Evolutionary conservation across 2,888 invertebrate species (phyloP).

Genomic region (Salticus scenicus): DNA sequence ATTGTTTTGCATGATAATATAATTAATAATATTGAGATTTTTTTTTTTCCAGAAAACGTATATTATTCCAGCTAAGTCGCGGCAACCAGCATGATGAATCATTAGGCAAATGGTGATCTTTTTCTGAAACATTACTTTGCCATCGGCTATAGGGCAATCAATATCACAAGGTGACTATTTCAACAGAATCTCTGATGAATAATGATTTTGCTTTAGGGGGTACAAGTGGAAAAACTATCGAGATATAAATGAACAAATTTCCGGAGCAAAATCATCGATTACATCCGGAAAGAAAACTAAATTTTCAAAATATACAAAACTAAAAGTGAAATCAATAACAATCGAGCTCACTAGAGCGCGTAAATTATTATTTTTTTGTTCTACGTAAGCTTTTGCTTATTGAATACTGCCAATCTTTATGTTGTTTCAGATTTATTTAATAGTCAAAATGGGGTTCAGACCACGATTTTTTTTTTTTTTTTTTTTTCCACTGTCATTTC

Average conservation of each 20-base stretch:
- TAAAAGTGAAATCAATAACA: conserved; percentile 7
- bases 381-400: not conserved
- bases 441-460: not conserved
- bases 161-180: no score
- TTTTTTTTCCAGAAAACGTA: no score
- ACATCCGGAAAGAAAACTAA: not conserved
- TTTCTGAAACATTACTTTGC: no score
- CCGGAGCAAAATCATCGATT: not conserved
- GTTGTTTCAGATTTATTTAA: not conserved
- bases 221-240: not conserved
- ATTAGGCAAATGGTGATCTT: no score
- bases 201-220: not conserved
- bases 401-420: not conserved
- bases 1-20: no score
- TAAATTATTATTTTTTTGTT: not conserved
- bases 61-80: no score
- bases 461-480: not conserved
- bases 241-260: not conserved
- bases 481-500: not conserved
- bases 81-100: no score
- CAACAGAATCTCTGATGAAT: not conserved
- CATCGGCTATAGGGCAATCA: no score
- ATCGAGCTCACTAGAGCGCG: not conserved
- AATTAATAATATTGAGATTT: no score
- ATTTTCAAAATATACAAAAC: not conserved